Evolutionary conservation across 1,140 invertebrate species (phyloP), one percentile per base, ranked within the genome.

Genomic region (Cotesia chilonis): DNA sequence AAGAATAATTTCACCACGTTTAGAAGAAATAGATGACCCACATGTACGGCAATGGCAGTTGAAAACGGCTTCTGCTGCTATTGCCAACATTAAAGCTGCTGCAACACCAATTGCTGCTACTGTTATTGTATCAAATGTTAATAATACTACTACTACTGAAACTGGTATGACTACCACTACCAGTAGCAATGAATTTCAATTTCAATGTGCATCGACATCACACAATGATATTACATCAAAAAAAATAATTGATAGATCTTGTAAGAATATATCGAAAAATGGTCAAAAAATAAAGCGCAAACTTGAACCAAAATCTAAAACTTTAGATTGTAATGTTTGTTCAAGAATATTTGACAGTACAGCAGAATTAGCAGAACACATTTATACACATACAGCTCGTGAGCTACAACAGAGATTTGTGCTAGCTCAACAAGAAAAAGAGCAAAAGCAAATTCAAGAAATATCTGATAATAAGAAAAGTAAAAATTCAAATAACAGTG

Each of bases 331-430:
- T 57, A 79, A 52, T 38, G 74, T 85, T 0, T 86, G 84, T 65
- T 77, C 70, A 4, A n/a, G 74, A n/a, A 61, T n/a, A 6, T 84
- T 81, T 72, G 71, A 77, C 3, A 74, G 76, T 1, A 77, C 73
- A 59, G 74, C 76, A 17, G 71, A 71, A 38, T 60, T 86, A 0
- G 81, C 80, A n/a, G 76, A 80, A 37, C 85, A 86, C 61, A 75
- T 85, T 7, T 80, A 76, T 17, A 78, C 76, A 1, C 85, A 87
- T 54, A 85, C 80, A 5, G 76, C 83, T 38, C 55, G 3, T 5
- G 84, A 87, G 41, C 63, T 84, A 4, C 79, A 83, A 68, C 66
- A 78, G 14, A 79, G 81, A 0, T 83, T 77, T 35, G 74, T 74
- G 65, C 54, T 1, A 1, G 74, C 77, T 1, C 77, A 76, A 76